phyloP scores from a whole-genome alignment of 2,888 invertebrate genomes.

The Plebejus melissa region DNA sequence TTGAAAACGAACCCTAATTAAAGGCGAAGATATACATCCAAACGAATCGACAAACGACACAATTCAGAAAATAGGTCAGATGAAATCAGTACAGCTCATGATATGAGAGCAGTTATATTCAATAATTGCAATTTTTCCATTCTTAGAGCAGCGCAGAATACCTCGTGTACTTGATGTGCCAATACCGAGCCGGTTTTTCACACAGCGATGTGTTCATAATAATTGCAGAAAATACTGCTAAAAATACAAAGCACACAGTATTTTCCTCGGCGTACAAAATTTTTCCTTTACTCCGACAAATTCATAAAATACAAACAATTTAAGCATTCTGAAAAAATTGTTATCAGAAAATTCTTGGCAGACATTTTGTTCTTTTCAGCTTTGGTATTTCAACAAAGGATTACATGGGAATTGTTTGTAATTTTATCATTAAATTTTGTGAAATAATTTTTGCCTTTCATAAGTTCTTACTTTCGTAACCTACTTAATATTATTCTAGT shows the following conservation, averaged over 20 bases:
- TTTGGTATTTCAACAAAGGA: constrained; percentile 7
- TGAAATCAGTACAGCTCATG: constrained; percentile 1
- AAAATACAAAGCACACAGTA: neutral
- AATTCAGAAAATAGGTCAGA: constrained; percentile 24
- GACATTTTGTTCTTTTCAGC: constrained; percentile 3
- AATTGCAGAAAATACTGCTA: constrained; percentile 1
- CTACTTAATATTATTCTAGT: too few relatives aligned
- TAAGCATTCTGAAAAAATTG: neutral
- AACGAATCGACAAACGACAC: constrained; percentile 18
- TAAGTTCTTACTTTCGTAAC: neutral
- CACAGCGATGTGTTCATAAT: constrained; percentile 2
- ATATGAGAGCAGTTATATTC: neutral
- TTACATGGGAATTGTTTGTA: neutral
- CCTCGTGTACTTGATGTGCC: neutral
- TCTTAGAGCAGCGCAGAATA: neutral
- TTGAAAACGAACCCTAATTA: neutral
- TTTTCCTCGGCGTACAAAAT: neutral
- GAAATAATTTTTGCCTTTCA: neutral
- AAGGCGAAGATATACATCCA: neutral
- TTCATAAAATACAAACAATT: constrained; percentile 7
- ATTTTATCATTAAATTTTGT: constrained; percentile 6
- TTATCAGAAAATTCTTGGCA: neutral
- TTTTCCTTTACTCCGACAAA: neutral
- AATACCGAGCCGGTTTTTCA: constrained; percentile 10
- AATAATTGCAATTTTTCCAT: constrained; percentile 19